Evolutionary conservation across 2,888 invertebrate species (phyloP), one percentile per base, ranked within the genome.

Genomic region (Lydus trimaculatus): DNA sequence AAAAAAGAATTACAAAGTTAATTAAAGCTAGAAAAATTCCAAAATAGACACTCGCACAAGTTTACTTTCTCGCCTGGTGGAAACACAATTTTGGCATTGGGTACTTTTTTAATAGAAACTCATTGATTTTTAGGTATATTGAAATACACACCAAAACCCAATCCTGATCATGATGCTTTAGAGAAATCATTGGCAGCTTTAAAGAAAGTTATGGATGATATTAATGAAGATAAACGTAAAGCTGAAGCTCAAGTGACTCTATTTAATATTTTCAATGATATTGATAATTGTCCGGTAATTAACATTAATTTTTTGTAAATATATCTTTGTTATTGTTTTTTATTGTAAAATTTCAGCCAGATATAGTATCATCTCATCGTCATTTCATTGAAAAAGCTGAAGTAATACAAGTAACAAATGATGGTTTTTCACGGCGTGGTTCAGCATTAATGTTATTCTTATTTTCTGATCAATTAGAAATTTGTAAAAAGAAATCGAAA

Each of bases 241-340:
- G 97, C 98, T 0, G 99, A 99, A 86, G 95, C 95, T 15, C 96
- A 97, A 85, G 90, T 97, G 83, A 96, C 94, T 77, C 94, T 99
- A 90, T 98, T 99, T 87, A 96, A 97, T 87, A 96, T 98, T 75
- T 95, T 98, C 86, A 97, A 98, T 84, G 98, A 98, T 84, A 99
- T 99, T 80, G 98, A 99, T 83, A 95, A 96, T 85, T 98, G 98
- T 85, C 98, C 99, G 74, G 95, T 95, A 84, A 87, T 88, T 86
- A 66, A 56, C 48, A 13, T 11, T 25, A 58, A 8, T 28, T 13
- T 9, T 13, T 31, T 39, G 20, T 43, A 59, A 11, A 15, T 36
- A 2, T 13, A 36, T 36, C 1, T 15, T 36, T 31, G 9, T 9
- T 8, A 31, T 31, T 6, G 2, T 31, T 8, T 31, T 36, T 15